Evolutionary conservation across 1,140 invertebrate species (phyloP).

Genomic region (Thalassaphorura encarpata): DNA sequence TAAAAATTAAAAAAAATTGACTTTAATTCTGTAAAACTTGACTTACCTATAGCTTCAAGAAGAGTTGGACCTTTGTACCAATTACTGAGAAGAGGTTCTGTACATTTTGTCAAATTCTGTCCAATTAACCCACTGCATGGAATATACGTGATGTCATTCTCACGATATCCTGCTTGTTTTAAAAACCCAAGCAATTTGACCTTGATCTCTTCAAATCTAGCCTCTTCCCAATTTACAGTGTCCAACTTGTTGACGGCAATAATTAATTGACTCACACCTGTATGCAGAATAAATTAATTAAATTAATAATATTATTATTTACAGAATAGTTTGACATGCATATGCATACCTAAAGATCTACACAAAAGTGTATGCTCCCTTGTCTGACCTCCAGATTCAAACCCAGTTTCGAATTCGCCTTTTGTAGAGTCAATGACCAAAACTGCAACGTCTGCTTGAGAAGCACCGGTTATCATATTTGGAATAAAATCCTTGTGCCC

Average conservation of each 20-base stretch:
- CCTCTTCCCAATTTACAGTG: constrained; percentile 64
- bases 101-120: constrained; percentile 70
- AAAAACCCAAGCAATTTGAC: constrained; percentile 77
- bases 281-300: constrained; percentile 17
- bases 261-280: constrained; percentile 70
- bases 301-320: background rate
- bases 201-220: constrained; percentile 76
- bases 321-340: background rate
- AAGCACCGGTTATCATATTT: constrained; percentile 97
- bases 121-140: constrained; percentile 93
- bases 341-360: constrained; percentile 65
- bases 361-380: constrained; percentile 91
- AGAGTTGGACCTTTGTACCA: constrained; percentile 83
- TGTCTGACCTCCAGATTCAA: constrained; percentile 94
- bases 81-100: constrained; percentile 53
- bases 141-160: constrained; percentile 76
- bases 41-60: constrained; percentile 65
- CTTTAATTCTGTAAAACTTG: background rate
- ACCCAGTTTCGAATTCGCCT: constrained; percentile 98
- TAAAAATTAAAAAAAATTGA: background rate
- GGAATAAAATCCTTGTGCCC: constrained; percentile 98
- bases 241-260: constrained; percentile 81
- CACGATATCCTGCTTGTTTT: constrained; percentile 89
- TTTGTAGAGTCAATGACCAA: constrained; percentile 85
- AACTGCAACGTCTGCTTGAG: constrained; percentile 92